phyloP scores from a whole-genome alignment of 2,113 vertebrate species.

The Tachysurus vachellii region DNA sequence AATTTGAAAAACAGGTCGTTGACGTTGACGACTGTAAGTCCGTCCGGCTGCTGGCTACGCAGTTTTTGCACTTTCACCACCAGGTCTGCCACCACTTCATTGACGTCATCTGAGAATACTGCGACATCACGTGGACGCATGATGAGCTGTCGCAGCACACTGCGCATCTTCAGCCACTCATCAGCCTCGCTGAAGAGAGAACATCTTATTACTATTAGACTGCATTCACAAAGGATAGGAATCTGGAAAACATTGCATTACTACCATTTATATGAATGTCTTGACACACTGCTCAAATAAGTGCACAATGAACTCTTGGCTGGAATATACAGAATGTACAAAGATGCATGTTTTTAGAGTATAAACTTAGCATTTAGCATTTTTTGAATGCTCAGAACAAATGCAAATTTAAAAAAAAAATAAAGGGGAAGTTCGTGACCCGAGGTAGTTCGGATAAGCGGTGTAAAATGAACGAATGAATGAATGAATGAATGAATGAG shows the following conservation, averaged over 20 bases:
- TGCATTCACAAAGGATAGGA: background rate
- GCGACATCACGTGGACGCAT: constrained; percentile 86
- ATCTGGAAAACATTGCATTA: background rate
- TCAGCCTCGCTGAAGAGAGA: constrained; percentile 80
- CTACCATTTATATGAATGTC: background rate
- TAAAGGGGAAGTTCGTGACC: no score
- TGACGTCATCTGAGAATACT: constrained; percentile 82
- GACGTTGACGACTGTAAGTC: constrained; percentile 79
- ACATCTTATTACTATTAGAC: background rate
- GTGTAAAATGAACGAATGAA: no score
- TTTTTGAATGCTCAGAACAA: background rate
- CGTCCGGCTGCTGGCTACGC: constrained; percentile 72
- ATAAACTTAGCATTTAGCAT: background rate
- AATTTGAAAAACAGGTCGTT: constrained; percentile 95
- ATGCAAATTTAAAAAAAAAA: background rate
- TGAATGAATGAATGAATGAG: no score
- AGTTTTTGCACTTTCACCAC: constrained; percentile 78
- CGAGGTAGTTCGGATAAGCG: no score
- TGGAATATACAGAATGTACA: background rate
- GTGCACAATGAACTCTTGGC: background rate
- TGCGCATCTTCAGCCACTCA: constrained; percentile 90
- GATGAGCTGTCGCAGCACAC: constrained; percentile 86
- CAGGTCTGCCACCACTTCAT: constrained; percentile 82
- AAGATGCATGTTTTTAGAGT: background rate
- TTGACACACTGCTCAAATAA: background rate